A percentile compares a stretch with the other conserved stretches of the same genome.
Conservation (phyloP, 2,797 vertebrate genomes). For the Labroides dimidiatus region DNA sequence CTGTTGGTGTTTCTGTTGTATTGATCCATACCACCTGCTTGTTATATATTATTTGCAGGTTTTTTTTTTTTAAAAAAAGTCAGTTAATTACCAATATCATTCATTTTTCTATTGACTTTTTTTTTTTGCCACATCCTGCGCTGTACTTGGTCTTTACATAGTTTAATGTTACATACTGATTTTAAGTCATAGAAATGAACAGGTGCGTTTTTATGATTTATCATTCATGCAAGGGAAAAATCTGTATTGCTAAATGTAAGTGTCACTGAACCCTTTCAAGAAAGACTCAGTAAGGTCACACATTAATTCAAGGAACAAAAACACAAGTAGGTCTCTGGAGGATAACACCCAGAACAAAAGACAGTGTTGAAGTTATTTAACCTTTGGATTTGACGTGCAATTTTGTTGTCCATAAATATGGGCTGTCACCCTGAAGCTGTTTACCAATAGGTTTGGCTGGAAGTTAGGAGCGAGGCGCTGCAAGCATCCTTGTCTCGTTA, state of each 20-base stretch:
- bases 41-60: neutral
- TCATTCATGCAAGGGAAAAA: no score
- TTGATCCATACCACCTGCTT: neutral
- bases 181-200: neutral
- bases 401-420: constrained; percentile 5
- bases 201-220: neutral
- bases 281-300: neutral
- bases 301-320: neutral
- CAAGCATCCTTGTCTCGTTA: constrained; percentile 51
- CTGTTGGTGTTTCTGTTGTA: constrained; percentile 16
- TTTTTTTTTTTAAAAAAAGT: neutral
- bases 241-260: no score
- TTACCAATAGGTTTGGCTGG: constrained; percentile 3
- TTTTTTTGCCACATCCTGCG: neutral
- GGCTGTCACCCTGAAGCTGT: constrained; percentile 21
- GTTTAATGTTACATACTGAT: neutral
- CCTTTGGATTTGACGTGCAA: neutral
- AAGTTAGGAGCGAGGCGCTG: constrained; percentile 15
- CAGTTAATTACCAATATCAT: neutral
- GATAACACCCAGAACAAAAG: neutral
- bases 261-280: neutral
- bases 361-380: neutral
- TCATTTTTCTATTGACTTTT: no score
- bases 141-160: neutral
- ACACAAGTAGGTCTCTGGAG: no score